Conservation (phyloP, 2,113 vertebrate species). For the Rhea americana region DNA sequence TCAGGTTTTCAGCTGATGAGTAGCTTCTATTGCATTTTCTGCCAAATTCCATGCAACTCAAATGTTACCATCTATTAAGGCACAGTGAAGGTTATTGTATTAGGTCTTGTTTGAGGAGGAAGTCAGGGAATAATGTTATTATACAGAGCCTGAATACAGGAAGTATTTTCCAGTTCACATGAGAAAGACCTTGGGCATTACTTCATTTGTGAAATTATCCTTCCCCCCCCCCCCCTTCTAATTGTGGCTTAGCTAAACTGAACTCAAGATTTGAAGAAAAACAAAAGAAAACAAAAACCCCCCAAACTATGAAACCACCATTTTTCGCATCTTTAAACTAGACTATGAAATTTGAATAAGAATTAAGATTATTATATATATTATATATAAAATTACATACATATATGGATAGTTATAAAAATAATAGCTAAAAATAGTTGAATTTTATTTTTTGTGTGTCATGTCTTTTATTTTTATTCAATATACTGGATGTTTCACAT, state of each 20-base stretch:
- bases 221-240: background rate
- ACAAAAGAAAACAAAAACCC: background rate
- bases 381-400: too few species aligned
- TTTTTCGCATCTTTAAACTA: background rate
- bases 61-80: rapidly evolving
- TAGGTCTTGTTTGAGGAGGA: background rate
- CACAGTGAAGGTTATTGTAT: background rate
- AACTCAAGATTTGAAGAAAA: background rate
- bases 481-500: background rate
- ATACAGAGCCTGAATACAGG: background rate
- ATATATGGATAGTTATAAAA: background rate
- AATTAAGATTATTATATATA: too few species aligned
- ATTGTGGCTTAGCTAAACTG: background rate
- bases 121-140: background rate
- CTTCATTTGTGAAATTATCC: background rate
- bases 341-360: too few species aligned
- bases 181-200: background rate
- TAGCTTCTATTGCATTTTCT: background rate
- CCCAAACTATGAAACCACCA: rapidly evolving
- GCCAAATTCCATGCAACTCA: background rate
- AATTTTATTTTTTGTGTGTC: background rate
- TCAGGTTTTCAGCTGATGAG: rapidly evolving
- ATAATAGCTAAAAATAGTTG: too few species aligned
- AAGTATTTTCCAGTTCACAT: background rate
- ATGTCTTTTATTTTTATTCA: rapidly evolving